Evolutionary conservation across 2,113 vertebrate genomes (phyloP).

Genomic region (Microcebus lehilahytsara): DNA sequence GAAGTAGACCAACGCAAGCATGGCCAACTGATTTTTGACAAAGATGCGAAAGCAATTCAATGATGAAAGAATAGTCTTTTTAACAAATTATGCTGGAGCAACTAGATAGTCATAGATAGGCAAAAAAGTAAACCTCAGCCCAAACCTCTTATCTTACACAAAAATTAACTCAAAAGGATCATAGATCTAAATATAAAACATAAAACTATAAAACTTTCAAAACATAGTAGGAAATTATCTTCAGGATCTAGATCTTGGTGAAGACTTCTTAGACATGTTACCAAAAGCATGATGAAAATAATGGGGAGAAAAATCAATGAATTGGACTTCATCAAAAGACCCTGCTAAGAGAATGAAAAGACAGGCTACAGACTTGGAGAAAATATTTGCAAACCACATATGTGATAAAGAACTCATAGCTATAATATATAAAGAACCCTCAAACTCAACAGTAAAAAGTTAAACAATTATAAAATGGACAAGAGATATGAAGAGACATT

Average conservation of each 20-base stretch:
- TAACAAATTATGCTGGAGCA: too few relatives aligned
- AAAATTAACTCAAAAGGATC: neutral
- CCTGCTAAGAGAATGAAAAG: neutral
- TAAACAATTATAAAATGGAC: neutral
- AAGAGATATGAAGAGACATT: neutral
- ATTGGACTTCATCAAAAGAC: neutral
- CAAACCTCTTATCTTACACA: neutral
- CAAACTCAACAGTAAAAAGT: neutral
- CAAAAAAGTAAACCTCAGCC: neutral
- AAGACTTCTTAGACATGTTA: neutral
- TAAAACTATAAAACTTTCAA: neutral
- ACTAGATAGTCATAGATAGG: too few relatives aligned
- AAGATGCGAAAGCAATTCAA: too few relatives aligned
- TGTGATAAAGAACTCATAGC: neutral
- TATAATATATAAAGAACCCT: neutral
- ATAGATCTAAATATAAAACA: neutral
- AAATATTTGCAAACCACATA: neutral
- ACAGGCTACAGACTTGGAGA: neutral
- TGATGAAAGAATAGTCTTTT: too few relatives aligned
- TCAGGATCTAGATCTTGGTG: neutral
- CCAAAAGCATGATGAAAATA: neutral
- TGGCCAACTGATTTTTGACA: neutral
- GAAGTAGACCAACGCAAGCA: neutral
- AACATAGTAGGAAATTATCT: neutral
- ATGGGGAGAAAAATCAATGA: neutral